Conservation (phyloP, 2,888 invertebrate species). For the Melanostoma scalare region DNA sequence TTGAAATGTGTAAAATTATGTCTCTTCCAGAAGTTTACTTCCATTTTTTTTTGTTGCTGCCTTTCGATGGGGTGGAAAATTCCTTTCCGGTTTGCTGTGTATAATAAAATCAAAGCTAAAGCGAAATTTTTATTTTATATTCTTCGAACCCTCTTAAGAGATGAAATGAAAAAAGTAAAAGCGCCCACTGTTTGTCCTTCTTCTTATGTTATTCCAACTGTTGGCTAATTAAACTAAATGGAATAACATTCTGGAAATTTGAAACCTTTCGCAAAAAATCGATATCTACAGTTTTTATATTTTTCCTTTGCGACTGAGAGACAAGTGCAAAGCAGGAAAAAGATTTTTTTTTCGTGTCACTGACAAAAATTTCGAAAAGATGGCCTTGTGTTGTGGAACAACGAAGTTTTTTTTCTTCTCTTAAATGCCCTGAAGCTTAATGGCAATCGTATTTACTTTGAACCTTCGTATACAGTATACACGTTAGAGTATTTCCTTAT, state of each 20-base stretch:
- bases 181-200: slow-evolving; percentile 5
- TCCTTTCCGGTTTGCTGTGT: slow-evolving; percentile 2
- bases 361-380: background rate
- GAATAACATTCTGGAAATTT: slow-evolving; percentile 28
- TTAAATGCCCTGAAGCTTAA: slow-evolving; percentile 36
- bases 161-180: background rate
- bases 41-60: background rate
- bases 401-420: background rate
- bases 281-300: slow-evolving; percentile 10
- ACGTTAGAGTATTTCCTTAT: slow-evolving; percentile 42
- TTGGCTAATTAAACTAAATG: slow-evolving; percentile 36
- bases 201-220: slow-evolving; percentile 25
- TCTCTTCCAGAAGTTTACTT: slow-evolving; percentile 21
- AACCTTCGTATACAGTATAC: slow-evolving; percentile 39
- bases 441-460: slow-evolving; percentile 55
- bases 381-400: slow-evolving; percentile 4
- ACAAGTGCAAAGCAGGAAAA: too few relatives aligned
- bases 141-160: slow-evolving; percentile 21
- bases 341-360: too few relatives aligned
- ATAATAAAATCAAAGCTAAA: slow-evolving; percentile 60
- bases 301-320: too few relatives aligned
- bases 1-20: slow-evolving; percentile 17
- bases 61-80: slow-evolving; percentile 23
- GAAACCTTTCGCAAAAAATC: slow-evolving; percentile 19
- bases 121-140: slow-evolving; percentile 31